These are phyloP conservation scores for Ceuthmochares aereus DNA, from an alignment of 2,113 vertebrate genomes.

Conservation along the genomic window DNA sequence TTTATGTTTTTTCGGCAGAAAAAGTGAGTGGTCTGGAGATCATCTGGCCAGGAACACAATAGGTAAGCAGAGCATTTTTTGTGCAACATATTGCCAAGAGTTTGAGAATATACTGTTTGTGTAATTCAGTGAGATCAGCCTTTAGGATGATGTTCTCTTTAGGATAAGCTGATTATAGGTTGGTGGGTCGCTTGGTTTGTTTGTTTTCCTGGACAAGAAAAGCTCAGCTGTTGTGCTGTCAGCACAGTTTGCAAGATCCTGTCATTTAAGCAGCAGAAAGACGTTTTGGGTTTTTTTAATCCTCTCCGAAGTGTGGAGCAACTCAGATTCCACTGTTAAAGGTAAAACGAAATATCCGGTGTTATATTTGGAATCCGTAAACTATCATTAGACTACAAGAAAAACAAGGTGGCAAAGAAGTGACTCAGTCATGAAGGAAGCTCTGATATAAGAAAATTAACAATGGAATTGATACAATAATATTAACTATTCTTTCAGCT, in stretches of 20 bases:
- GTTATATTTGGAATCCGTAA: background rate
- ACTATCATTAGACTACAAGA: background rate
- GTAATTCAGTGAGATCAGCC: background rate
- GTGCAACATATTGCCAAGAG: background rate
- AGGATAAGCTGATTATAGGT: conserved; percentile 43
- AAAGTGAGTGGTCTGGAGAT: background rate
- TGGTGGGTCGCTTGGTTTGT: background rate
- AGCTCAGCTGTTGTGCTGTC: background rate
- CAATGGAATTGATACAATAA: background rate
- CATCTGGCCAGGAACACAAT: background rate
- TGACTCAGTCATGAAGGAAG: background rate
- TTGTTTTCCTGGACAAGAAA: conserved; percentile 29
- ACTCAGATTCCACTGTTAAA: background rate
- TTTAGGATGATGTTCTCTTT: conserved; percentile 2
- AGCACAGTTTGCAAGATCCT: conserved; percentile 9
- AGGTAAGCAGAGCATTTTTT: conserved; percentile 49
- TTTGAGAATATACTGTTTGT: background rate
- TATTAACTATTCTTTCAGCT: background rate
- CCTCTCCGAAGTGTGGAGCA: background rate
- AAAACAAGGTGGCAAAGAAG: background rate
- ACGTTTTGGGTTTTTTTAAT: background rate
- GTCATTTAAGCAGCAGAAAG: background rate
- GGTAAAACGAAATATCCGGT: conserved; percentile 4
- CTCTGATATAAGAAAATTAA: background rate
- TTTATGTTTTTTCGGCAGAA: background rate